Percentiles rank a stretch among this genome's conserved stretches.
Conservation (phyloP, 2,113 vertebrate genomes). For the Halcyon malimbica region DNA sequence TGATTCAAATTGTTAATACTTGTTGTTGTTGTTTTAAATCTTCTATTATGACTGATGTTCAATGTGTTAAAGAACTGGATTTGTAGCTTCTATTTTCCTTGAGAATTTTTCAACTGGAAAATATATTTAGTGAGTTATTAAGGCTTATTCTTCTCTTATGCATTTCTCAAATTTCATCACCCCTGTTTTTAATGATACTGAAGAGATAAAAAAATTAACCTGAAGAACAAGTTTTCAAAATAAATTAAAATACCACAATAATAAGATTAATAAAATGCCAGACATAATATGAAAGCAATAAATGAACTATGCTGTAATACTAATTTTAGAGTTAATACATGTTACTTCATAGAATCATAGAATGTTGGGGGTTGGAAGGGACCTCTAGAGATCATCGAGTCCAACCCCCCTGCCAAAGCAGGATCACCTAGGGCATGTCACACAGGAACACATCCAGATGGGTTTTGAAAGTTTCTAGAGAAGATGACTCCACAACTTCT, state of each 20-base stretch:
- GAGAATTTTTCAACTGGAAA: not conserved
- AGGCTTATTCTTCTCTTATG: not conserved
- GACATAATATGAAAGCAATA: not conserved
- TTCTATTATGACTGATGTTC: not conserved
- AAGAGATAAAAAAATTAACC: not conserved
- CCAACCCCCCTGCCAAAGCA: too few species aligned
- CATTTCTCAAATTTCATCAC: not conserved
- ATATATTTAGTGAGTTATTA: not conserved
- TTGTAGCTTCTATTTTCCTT: not conserved
- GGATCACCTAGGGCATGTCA: too few species aligned
- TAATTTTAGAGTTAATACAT: not conserved
- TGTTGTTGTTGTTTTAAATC: not conserved
- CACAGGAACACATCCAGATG: too few species aligned
- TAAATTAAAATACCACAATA: not conserved
- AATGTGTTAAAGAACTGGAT: not conserved
- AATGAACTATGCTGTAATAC: not conserved
- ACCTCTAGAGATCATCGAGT: too few species aligned
- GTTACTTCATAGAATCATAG: not conserved
- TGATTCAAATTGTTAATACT: not conserved
- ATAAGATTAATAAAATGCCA: not conserved
- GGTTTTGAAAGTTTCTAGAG: too few species aligned
- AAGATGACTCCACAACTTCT: too few species aligned
- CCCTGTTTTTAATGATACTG: not conserved
- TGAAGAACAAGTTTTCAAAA: not conserved
- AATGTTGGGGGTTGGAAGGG: too few species aligned